phyloP scores from a whole-genome alignment of 2,797 vertebrate genomes.

The Poeciliopsis paucimaculata region DNA sequence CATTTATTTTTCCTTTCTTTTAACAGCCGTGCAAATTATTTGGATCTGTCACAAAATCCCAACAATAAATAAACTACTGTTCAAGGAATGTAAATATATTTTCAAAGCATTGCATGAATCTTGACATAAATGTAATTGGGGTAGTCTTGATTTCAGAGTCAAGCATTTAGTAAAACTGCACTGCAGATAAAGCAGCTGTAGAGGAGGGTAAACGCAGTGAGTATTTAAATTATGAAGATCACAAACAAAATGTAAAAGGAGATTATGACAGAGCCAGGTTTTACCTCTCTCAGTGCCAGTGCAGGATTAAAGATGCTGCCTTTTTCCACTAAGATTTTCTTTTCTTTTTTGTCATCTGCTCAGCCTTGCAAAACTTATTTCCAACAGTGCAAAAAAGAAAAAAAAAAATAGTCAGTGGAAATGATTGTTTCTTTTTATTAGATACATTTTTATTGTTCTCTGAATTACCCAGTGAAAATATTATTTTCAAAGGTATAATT shows the following conservation, averaged over 20 bases:
- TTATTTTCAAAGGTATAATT: neutral
- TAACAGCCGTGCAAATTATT: neutral
- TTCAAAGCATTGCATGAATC: neutral
- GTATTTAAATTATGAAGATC: constrained; percentile 22
- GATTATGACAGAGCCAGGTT: neutral
- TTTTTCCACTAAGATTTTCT: neutral
- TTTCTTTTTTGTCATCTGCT: neutral
- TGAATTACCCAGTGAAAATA: neutral
- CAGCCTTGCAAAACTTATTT: too few species aligned
- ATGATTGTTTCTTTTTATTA: neutral
- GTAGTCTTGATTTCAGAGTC: neutral
- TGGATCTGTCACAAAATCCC: neutral
- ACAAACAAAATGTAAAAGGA: constrained; percentile 20
- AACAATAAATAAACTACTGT: neutral
- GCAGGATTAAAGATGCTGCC: neutral
- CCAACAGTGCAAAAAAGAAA: neutral
- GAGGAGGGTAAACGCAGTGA: neutral
- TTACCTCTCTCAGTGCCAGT: neutral
- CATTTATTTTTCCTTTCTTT: neutral
- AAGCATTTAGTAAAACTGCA: neutral
- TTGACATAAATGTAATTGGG: neutral
- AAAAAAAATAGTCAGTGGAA: neutral
- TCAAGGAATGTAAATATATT: neutral
- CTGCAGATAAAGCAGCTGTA: neutral
- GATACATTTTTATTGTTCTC: neutral